Percentiles rank a stretch among this genome's conserved stretches.
phyloP scores from a whole-genome alignment of 2,113 vertebrate species.

The Brachyistius frenatus region DNA sequence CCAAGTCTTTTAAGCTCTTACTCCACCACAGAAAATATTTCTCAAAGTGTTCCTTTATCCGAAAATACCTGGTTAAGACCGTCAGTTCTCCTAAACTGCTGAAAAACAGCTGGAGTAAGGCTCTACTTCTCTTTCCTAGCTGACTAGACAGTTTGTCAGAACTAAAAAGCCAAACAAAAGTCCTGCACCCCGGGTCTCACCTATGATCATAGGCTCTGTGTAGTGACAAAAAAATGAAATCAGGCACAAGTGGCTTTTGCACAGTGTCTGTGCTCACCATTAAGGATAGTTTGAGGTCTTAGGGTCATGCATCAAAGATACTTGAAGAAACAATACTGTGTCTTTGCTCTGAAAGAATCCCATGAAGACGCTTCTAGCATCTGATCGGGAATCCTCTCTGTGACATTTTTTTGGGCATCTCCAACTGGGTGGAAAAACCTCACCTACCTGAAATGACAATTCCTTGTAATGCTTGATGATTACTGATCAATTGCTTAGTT shows the following conservation, averaged over 20 bases:
- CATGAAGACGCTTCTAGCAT: not conserved
- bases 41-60: not conserved
- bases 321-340: not conserved
- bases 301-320: not conserved
- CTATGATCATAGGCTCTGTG: not conserved
- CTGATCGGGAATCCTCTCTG: not conserved
- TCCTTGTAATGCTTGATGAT: not conserved
- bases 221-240: not conserved
- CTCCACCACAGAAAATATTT: not conserved
- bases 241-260: not conserved
- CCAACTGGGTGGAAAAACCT: not conserved
- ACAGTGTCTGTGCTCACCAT: not conserved
- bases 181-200: not conserved
- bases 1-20: not conserved
- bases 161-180: not conserved
- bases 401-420: not conserved
- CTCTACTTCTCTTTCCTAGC: not conserved
- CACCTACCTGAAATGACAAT: not conserved
- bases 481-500: not conserved
- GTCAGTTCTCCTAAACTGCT: not conserved
- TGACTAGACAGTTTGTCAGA: conserved; percentile 16
- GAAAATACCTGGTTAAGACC: not conserved
- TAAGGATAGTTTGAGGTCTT: not conserved
- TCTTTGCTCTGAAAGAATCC: not conserved
- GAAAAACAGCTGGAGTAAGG: not conserved